phyloP scores from a whole-genome alignment of 2,888 invertebrate genomes.

The Parochlus steinenii region DNA sequence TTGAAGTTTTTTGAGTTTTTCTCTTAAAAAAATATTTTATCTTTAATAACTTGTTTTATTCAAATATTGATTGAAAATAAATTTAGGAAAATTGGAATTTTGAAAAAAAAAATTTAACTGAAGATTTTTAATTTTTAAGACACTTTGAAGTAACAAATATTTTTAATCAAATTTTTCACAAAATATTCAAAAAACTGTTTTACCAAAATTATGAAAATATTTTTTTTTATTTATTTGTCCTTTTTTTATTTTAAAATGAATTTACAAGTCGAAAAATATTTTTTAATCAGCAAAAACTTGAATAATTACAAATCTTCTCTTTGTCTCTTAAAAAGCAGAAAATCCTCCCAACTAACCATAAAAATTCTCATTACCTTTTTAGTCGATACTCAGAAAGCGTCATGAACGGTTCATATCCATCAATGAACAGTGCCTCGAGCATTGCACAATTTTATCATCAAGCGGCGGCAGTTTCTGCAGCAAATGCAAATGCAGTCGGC shows the following conservation, averaged over 20 bases:
- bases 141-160: no score
- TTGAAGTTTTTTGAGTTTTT: no score
- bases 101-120: no score
- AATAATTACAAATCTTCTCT: conserved; percentile 4
- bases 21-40: no score
- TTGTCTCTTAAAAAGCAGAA: conserved; percentile 2
- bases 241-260: conserved; percentile 2
- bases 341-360: conserved; percentile 8
- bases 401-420: conserved; percentile 32
- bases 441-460: conserved; percentile 83
- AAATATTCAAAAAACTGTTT: not conserved
- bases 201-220: not conserved
- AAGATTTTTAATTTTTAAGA: no score
- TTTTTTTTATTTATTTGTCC: conserved; percentile 4
- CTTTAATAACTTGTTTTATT: no score
- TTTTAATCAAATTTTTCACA: no score
- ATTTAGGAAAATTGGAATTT: no score
- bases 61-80: no score
- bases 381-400: conserved; percentile 32
- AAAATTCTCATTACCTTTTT: conserved; percentile 13
- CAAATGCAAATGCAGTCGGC: conserved; percentile 54
- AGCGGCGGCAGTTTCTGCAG: conserved; percentile 46
- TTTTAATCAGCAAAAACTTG: conserved; percentile 7
- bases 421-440: conserved; percentile 31
- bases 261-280: conserved; percentile 5